Evolutionary conservation across 2,113 vertebrate species (phyloP).

Genomic region (Scomber japonicus): DNA sequence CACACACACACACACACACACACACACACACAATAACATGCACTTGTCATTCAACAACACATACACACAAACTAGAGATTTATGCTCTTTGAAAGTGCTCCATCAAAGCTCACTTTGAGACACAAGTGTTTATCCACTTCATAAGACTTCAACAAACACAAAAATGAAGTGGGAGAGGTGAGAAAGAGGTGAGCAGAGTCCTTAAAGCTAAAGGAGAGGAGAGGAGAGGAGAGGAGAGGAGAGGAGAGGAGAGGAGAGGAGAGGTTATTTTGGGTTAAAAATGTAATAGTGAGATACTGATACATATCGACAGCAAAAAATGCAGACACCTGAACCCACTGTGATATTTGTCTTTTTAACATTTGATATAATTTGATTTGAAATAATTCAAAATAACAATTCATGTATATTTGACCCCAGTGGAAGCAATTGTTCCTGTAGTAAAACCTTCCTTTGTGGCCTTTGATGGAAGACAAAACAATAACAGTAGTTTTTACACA

Average conservation of each 20-base stretch:
- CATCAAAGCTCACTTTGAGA: constrained; percentile 56
- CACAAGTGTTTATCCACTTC: constrained; percentile 51
- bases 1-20: background rate
- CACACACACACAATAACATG: background rate
- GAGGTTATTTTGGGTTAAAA: background rate
- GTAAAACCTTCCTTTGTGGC: background rate
- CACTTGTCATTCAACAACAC: constrained; percentile 22
- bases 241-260: no score
- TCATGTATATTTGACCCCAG: background rate
- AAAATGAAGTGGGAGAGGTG: constrained; percentile 55
- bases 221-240: no score
- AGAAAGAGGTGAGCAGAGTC: constrained; percentile 82
- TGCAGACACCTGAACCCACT: background rate
- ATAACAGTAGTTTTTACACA: background rate
- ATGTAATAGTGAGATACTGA: background rate
- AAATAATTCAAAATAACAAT: background rate
- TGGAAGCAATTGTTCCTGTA: constrained; percentile 8
- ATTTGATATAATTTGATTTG: constrained; percentile 34
- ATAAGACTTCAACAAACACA: constrained; percentile 56
- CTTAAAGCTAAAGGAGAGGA: no score
- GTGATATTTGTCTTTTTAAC: background rate
- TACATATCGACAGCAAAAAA: no score
- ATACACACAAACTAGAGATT: constrained; percentile 10
- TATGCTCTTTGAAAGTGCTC: constrained; percentile 37
- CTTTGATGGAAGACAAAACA: constrained; percentile 12